These are phyloP conservation scores for Apamea sordens DNA, from an alignment of 2,888 invertebrate species.

Conservation along the genomic window DNA sequence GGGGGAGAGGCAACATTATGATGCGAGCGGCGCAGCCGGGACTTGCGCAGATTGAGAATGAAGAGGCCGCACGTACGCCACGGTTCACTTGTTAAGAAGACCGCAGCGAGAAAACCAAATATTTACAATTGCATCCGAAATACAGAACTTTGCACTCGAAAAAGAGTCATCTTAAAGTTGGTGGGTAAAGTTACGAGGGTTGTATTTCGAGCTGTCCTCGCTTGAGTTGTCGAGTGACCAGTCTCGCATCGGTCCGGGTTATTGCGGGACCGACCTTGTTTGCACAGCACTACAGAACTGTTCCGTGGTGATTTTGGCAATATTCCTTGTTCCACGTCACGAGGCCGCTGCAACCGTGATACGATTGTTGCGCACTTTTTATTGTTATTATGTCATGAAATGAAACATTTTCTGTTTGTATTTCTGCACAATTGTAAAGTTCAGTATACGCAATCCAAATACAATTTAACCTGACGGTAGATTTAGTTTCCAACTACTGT, in stretches of 20 bases:
- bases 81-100: conserved; percentile 84
- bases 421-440: conserved; percentile 25
- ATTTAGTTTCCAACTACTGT: conserved; percentile 39
- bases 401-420: conserved; percentile 57
- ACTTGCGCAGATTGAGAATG: conserved; percentile 78
- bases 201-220: conserved; percentile 81
- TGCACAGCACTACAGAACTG: conserved; percentile 84
- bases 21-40: conserved; percentile 72
- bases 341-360: conserved; percentile 40
- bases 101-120: conserved; percentile 84
- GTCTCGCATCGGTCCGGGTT: conserved; percentile 74
- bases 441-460: conserved; percentile 28
- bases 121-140: conserved; percentile 85
- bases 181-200: conserved; percentile 73
- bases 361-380: conserved; percentile 54
- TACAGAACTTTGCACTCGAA: conserved; percentile 84
- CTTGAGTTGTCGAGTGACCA: conserved; percentile 82
- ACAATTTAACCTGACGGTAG: conserved; percentile 26
- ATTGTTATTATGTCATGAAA: conserved; percentile 54
- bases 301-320: conserved; percentile 83
- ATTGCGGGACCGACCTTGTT: conserved; percentile 84
- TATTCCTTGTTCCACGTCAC: conserved; percentile 74
- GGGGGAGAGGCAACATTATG: conserved; percentile 74
- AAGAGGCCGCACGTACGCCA: conserved; percentile 80
- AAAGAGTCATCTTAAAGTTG: conserved; percentile 83